Evolutionary conservation across 2,113 vertebrate species (phyloP).

Genomic region (Apodemus sylvaticus): DNA sequence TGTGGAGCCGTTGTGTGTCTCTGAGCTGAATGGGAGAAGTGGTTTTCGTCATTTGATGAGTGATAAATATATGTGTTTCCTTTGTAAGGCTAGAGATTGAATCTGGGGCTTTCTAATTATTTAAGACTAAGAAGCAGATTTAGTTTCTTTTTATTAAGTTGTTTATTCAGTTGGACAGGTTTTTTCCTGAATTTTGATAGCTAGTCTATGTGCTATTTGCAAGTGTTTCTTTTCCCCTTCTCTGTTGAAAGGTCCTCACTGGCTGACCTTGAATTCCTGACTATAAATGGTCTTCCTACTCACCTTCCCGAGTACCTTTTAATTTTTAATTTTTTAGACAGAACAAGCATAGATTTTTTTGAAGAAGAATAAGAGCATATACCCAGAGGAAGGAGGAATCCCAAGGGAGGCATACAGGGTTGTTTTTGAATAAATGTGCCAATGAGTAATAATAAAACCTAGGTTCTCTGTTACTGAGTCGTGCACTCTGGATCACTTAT

Average conservation of each 20-base stretch:
- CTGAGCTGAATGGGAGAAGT: slow-evolving; percentile 48
- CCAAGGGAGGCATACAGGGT: not conserved
- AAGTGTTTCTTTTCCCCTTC: not conserved
- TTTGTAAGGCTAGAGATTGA: not conserved
- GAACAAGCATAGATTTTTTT: not conserved
- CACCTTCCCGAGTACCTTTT: not conserved
- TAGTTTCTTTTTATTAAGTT: slow-evolving; percentile 44
- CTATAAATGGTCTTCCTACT: not conserved
- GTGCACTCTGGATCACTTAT: slow-evolving; percentile 48
- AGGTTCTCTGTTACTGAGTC: not conserved
- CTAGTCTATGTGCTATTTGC: slow-evolving; percentile 30
- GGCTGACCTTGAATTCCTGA: not conserved
- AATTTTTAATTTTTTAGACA: not conserved
- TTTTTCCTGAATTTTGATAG: slow-evolving; percentile 49
- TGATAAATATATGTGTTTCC: not conserved
- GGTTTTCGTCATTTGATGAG: not conserved
- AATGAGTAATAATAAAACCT: slow-evolving; percentile 46
- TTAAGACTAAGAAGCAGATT: slow-evolving; percentile 58
- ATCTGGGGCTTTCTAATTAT: slow-evolving; percentile 33
- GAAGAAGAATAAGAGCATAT: not conserved
- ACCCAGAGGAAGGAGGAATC: not conserved
- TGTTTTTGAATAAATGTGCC: slow-evolving; percentile 39
- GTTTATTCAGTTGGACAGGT: slow-evolving; percentile 14
- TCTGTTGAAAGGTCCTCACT: not conserved
- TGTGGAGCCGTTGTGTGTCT: slow-evolving; percentile 64